phyloP scores from a whole-genome alignment of 2,888 invertebrate species.

The Archips xylosteana region DNA sequence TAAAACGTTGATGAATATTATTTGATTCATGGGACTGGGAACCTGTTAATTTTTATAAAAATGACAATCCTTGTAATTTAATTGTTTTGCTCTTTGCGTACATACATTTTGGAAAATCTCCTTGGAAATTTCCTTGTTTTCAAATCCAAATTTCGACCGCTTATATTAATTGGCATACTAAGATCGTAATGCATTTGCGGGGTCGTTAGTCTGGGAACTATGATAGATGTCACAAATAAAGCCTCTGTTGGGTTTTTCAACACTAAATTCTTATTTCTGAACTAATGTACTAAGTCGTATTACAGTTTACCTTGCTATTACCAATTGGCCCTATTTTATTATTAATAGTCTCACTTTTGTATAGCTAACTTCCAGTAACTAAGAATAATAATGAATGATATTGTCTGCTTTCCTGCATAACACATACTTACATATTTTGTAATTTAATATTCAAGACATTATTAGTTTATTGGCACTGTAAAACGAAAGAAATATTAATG shows the following conservation, averaged over 20 bases:
- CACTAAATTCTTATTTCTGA: constrained; percentile 14
- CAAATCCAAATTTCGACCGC: no score
- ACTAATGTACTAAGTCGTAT: neutral
- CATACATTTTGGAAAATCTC: neutral
- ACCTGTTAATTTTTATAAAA: no score
- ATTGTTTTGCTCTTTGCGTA: neutral
- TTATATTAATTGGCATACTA: neutral
- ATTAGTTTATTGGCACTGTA: neutral
- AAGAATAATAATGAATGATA: neutral
- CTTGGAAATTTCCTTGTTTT: neutral
- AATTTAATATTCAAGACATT: neutral
- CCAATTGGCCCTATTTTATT: neutral
- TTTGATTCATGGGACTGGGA: no score
- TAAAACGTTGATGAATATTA: no score
- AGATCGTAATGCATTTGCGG: neutral
- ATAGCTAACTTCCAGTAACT: neutral
- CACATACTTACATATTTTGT: neutral
- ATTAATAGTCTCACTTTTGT: neutral
- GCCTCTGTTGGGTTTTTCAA: constrained; percentile 8
- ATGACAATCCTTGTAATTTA: no score
- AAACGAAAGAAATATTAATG: constrained; percentile 32
- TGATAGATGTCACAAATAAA: constrained; percentile 27
- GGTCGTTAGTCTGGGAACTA: constrained; percentile 10
- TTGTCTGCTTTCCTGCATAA: neutral
- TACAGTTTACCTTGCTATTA: neutral